These are phyloP conservation scores for Hipparchia semele DNA, from an alignment of 2,888 invertebrate species.

Conservation along the genomic window DNA sequence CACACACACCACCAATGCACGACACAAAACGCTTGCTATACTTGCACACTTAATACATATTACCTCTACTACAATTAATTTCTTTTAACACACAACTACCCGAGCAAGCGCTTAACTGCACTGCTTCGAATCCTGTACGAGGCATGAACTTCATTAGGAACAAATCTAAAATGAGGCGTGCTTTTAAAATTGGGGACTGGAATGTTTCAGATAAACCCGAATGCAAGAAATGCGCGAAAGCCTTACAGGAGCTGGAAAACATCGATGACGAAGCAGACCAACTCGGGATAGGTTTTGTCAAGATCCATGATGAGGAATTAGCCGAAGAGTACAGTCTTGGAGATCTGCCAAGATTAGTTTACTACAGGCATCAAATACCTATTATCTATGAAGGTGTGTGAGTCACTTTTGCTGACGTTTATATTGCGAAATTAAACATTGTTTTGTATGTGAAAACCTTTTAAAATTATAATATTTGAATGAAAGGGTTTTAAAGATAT, in stretches of 20 bases:
- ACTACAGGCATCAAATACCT: slow-evolving; percentile 97
- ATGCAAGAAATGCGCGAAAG: slow-evolving; percentile 96
- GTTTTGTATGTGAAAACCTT: slow-evolving; percentile 8
- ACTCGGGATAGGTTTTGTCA: slow-evolving; percentile 96
- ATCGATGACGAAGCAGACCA: slow-evolving; percentile 98
- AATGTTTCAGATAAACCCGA: slow-evolving; percentile 92
- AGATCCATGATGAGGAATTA: slow-evolving; percentile 95
- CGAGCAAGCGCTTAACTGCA: slow-evolving; percentile 72
- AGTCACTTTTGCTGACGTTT: slow-evolving; percentile 62
- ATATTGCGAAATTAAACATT: slow-evolving; percentile 31
- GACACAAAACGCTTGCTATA: slow-evolving; percentile 50
- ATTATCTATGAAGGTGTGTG: slow-evolving; percentile 95
- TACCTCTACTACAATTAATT: slow-evolving; percentile 57
- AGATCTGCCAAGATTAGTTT: slow-evolving; percentile 93
- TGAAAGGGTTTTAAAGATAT: neutral
- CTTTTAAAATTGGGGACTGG: slow-evolving; percentile 7
- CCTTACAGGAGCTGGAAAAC: slow-evolving; percentile 95
- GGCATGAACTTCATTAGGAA: slow-evolving; percentile 55
- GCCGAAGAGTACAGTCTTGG: slow-evolving; percentile 97
- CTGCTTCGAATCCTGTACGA: slow-evolving; percentile 65
- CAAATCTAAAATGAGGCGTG: slow-evolving; percentile 2
- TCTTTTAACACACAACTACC: slow-evolving; percentile 61
- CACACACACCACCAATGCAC: slow-evolving; percentile 44
- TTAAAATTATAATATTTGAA: neutral
- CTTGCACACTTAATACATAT: slow-evolving; percentile 48